Base-by-base conservation (phyloP, 2,888 invertebrate species). In the Cecidostiba fungosa region DNA sequence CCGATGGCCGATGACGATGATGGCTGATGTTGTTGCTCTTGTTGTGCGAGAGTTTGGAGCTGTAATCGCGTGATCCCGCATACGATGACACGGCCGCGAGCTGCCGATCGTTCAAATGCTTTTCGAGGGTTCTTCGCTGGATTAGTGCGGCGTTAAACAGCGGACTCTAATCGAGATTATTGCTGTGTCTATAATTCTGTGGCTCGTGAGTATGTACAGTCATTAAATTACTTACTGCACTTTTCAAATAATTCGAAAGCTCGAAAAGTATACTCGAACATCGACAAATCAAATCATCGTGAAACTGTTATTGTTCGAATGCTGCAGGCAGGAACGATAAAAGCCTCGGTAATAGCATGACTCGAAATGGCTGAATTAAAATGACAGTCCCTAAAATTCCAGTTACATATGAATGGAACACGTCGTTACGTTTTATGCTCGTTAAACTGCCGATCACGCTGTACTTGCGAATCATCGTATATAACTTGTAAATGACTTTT, bases 1-100 rank as follows among this genome's bases (percentile, higher is more conserved):
- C 89, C 89, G 92, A 92, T 92, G 90, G 90, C 82, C 88, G 89
- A 91, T 90, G 92, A 91, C 90, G 91, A 91, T 91, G 91, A 91
- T 90, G 89, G 87, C 86, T 87, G 81, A 81, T 36, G 69, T 59
- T 39, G 29, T 2, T 10, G 36, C 43, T 14, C 14, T 8, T 32
- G 16, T 47, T 82, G 43, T 19, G 36, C 72, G 47, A 16, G 54
- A 36, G 54, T 16, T 3, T 16, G 47, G 59, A 23, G 88, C 85
- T 88, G 88, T 91, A 91, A 91, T 90, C 90, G 89, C 88, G 89
- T 89, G 89, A 90, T 90, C 89, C 90, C 86, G 43, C 43, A 43
- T 43, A 73, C 87, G 79, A 85, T 84, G 85, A 87, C 82, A 23
- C 66, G 72, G n/a, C 36, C 72, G 72, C 29, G 23, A 12, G 23